phyloP scores from a whole-genome alignment of 2,797 vertebrate genomes.

The Cheirogaleus major region DNA sequence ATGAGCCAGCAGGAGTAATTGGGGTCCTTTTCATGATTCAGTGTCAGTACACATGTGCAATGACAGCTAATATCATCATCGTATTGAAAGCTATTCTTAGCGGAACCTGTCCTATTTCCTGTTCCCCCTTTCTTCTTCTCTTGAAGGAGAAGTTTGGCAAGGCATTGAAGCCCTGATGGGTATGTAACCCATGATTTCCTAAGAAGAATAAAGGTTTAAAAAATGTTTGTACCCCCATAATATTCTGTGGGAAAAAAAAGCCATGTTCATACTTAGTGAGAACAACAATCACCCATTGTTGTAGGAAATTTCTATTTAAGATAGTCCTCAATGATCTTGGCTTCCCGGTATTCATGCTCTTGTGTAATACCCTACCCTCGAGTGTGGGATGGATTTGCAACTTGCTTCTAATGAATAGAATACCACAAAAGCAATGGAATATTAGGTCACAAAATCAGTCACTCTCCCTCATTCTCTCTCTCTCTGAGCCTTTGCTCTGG shows the following conservation, averaged over 20 bases:
- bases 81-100: conserved; percentile 37
- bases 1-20: background rate
- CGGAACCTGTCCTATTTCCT: background rate
- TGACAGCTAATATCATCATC: conserved; percentile 4
- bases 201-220: conserved; percentile 14
- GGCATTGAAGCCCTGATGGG: rapidly evolving
- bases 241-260: background rate
- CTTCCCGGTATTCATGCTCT: background rate
- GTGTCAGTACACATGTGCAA: background rate
- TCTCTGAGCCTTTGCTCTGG: background rate
- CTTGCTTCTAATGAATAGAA: background rate
- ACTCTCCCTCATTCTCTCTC: background rate
- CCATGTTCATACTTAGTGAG: background rate
- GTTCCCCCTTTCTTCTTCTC: background rate
- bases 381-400: background rate
- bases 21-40: background rate
- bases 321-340: background rate
- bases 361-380: background rate
- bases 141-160: background rate
- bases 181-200: background rate
- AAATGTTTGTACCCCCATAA: background rate
- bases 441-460: background rate
- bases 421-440: background rate
- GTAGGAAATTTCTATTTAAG: background rate
- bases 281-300: background rate